A percentile compares a stretch with the other conserved stretches of the same genome.
phyloP scores from a whole-genome alignment of 1,140 invertebrate species.

The Conopomorpha cramerella region DNA sequence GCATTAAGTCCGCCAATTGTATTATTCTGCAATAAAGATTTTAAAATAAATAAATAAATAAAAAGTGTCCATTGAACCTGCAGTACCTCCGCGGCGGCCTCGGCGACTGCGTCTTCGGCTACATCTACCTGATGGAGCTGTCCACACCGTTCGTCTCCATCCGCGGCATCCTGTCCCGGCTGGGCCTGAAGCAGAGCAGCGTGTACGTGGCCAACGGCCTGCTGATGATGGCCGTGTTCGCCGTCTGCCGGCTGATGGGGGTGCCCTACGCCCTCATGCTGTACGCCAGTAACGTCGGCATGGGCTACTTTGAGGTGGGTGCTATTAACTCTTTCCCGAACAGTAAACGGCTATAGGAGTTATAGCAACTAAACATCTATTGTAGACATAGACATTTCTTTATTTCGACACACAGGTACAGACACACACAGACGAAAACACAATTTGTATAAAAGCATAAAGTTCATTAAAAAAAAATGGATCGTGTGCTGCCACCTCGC shows the following conservation, averaged over 20 bases:
- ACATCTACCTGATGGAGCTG: conserved; percentile 70
- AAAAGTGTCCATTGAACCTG: background rate
- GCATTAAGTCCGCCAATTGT: background rate
- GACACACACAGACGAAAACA: background rate
- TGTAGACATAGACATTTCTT: no score
- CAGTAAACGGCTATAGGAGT: no score
- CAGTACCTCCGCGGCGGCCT: conserved; percentile 61
- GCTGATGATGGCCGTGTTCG: background rate
- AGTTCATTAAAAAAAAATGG: no score
- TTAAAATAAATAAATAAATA: background rate
- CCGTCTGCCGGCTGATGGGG: background rate
- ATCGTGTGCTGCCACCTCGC: no score
- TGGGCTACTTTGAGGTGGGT: background rate
- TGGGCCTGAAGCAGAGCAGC: background rate
- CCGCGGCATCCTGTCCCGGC: conserved; percentile 23
- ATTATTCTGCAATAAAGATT: background rate
- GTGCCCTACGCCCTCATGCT: background rate
- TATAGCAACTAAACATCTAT: no score
- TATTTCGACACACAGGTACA: background rate
- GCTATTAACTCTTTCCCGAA: no score
- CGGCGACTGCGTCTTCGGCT: conserved; percentile 71
- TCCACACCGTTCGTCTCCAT: conserved; percentile 71
- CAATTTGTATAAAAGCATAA: no score
- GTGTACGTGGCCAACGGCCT: background rate
- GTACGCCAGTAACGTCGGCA: background rate